phyloP scores from a whole-genome alignment of 2,113 vertebrate species.

The Emydocephalus ijimae region DNA sequence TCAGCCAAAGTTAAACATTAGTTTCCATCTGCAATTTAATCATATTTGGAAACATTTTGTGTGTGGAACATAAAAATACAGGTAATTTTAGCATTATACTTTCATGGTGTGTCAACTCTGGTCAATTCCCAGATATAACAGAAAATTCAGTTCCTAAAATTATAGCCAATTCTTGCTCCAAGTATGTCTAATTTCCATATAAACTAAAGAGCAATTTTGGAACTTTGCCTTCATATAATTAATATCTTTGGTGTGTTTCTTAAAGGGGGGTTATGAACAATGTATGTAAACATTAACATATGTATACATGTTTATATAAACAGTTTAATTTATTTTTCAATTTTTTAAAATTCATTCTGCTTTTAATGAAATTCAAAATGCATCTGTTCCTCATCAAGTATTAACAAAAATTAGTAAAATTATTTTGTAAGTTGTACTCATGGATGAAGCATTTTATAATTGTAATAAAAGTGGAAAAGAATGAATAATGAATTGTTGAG shows the following conservation, averaged over 20 bases:
- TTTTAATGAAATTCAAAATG: neutral
- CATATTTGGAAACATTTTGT: neutral
- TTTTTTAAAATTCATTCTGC: neutral
- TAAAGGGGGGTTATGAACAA: neutral
- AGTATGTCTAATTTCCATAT: neutral
- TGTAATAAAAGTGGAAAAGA: neutral
- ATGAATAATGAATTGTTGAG: neutral
- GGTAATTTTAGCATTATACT: neutral
- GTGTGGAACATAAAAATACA: neutral
- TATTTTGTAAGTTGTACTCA: neutral
- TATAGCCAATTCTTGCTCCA: neutral
- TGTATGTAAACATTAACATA: neutral
- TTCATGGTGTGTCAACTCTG: neutral
- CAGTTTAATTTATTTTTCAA: constrained; percentile 1
- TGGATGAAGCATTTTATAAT: neutral
- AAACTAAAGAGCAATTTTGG: neutral
- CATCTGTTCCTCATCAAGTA: neutral
- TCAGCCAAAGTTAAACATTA: neutral
- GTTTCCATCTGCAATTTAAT: neutral
- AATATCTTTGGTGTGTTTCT: neutral
- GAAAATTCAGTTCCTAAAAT: neutral
- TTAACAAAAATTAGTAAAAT: neutral
- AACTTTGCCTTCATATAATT: neutral
- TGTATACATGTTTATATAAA: neutral
- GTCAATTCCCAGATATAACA: constrained; percentile 12